Percentiles rank a stretch among this genome's conserved stretches.
Conservation (phyloP, 2,113 vertebrate genomes). For the Bos taurus region ARS-UCD2.0 NC_037356.1:34255501-34256000, state of each 20-base stretch:
- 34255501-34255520: neutral
- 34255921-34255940: neutral
- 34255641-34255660: constrained; percentile 82
- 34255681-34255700: constrained; percentile 87
- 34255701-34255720: constrained; percentile 85
- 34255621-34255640: constrained; percentile 78
- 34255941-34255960: neutral
- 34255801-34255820: neutral
- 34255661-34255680: constrained; percentile 80
- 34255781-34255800: constrained; percentile 71
- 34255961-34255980: neutral
- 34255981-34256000: neutral
- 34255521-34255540: constrained; percentile 63
- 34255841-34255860: neutral
- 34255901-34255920: neutral
- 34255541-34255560: constrained; percentile 61
- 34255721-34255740: constrained; percentile 83
- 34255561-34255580: constrained; percentile 58
- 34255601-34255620: constrained; percentile 74
- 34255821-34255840: neutral
- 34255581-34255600: constrained; percentile 74
- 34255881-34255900: neutral
- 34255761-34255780: constrained; percentile 70
- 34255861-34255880: neutral
- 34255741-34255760: constrained; percentile 76